Evolutionary conservation across 2,888 invertebrate genomes (phyloP), one percentile per base, ranked within the genome.

Genomic region (Micropterix aruncella): DNA sequence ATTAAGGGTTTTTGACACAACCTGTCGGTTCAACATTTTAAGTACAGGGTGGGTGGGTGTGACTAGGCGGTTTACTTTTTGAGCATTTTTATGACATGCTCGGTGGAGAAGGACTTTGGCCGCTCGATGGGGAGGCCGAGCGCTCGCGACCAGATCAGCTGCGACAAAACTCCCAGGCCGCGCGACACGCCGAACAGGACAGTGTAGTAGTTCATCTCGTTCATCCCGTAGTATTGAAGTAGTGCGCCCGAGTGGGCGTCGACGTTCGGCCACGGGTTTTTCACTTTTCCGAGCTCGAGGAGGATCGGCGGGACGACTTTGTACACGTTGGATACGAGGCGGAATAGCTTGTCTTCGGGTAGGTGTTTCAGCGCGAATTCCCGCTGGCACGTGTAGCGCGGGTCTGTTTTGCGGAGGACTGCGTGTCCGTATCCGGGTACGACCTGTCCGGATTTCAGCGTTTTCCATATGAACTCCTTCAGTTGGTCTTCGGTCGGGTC

Each of bases 181-280:
- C 92, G 79, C 1, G 90, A 90, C 43, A 93, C 90, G 48, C 91
- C 92, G 65, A 93, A 92, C 64, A 93, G 73, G 19, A 92, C 92
- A 16, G 92, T 92, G 77, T 93, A 92, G 73, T 87, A 92, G 69
- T 80, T 86, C 88, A 90, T 91, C 72, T 92, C 91, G 57, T 78
- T 88, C 72, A 93, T 75, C 47, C 89, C 89, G 63, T 87, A 91
- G 78, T 90, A 84, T 84, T 87, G 73, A 54, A 92, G 73, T 42
- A 92, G 76, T 41, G 90, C 93, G 52, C 95, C 95, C 51, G 93
- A 93, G 72, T 95, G 94, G 16, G 95, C 93, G 70, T 96, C 95
- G 54, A 96, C 95, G 63, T 96, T 95, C 52, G 95, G 95, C 94
- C 94, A 96, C 49, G 95, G 95, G 77, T 95, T 95, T 78, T 93